A percentile compares a stretch with the other conserved stretches of the same genome.
These are phyloP conservation scores for Aptenodytes patagonicus DNA, from an alignment of 2,113 vertebrate species.

Conservation along the genomic window DNA sequence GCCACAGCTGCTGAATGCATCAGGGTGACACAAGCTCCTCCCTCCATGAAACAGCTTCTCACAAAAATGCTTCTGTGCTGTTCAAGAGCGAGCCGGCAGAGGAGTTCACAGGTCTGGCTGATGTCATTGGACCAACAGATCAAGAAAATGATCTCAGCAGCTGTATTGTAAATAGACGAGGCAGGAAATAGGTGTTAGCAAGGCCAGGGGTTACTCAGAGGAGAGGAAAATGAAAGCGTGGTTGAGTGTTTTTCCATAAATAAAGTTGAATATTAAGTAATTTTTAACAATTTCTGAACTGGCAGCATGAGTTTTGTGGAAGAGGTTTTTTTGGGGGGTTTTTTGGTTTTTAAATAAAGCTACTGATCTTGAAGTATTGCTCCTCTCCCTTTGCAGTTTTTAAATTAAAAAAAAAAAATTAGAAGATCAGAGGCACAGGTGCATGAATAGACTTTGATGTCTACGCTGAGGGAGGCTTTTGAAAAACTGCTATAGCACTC, in stretches of 20 bases:
- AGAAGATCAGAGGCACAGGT: constrained; percentile 49
- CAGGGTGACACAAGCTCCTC: not conserved
- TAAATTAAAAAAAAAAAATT: not conserved
- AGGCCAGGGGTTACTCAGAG: not conserved
- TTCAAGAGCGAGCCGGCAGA: accelerated
- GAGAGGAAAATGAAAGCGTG: not conserved
- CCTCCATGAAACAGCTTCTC: not conserved
- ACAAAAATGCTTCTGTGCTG: not conserved
- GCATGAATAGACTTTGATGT: constrained; percentile 44
- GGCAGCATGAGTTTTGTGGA: not conserved
- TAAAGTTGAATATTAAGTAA: not conserved
- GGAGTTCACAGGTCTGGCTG: not conserved
- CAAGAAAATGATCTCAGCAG: not conserved
- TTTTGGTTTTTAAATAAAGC: not conserved
- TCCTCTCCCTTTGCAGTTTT: not conserved
- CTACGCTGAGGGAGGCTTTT: constrained; percentile 5
- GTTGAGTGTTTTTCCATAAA: not conserved
- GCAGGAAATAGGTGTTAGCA: constrained; percentile 10
- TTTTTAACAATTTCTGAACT: not conserved
- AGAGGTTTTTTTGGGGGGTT: not conserved
- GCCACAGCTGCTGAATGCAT: not conserved
- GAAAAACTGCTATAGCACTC: constrained; percentile 26
- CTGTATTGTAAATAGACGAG: not conserved
- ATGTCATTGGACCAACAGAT: accelerated
- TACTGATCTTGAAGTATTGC: not conserved